Conservation (phyloP, 2,888 invertebrate genomes). For the Beris chalybata region DNA sequence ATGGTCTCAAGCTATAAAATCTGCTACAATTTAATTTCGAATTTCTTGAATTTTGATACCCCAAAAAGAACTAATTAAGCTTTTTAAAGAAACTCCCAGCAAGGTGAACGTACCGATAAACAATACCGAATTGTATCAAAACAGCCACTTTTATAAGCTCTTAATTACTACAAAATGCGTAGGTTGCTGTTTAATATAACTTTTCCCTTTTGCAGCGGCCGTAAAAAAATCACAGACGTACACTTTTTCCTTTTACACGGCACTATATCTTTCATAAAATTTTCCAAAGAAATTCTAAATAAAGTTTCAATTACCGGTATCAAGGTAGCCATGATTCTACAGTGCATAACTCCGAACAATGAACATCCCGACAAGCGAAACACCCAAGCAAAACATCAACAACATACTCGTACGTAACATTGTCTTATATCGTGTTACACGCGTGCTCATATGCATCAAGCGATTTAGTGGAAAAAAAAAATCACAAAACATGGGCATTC, state of each 20-base stretch:
- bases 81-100: too few relatives aligned
- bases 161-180: constrained; percentile 21
- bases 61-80: too few relatives aligned
- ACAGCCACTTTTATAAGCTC: constrained; percentile 16
- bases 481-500: constrained; percentile 24
- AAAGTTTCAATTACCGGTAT: constrained; percentile 29
- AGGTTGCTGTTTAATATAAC: constrained; percentile 2
- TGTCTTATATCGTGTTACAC: constrained; percentile 28
- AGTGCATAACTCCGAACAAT: constrained; percentile 17
- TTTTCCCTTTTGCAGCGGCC: neutral
- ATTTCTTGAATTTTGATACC: too few relatives aligned
- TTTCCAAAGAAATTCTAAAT: constrained; percentile 27
- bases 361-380: constrained; percentile 22
- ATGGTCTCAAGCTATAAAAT: too few relatives aligned
- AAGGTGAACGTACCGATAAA: neutral
- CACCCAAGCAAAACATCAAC: constrained; percentile 23
- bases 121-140: constrained; percentile 6
- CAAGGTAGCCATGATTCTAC: constrained; percentile 22
- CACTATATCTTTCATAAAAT: constrained; percentile 31
- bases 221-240: neutral
- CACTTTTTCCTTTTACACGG: neutral
- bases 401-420: neutral
- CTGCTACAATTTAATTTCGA: too few relatives aligned
- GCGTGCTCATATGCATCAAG: constrained; percentile 25
- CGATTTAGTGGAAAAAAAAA: constrained; percentile 7